These are phyloP conservation scores for Erebia ligea DNA, from an alignment of 2,888 invertebrate species.

Conservation along the genomic window DNA sequence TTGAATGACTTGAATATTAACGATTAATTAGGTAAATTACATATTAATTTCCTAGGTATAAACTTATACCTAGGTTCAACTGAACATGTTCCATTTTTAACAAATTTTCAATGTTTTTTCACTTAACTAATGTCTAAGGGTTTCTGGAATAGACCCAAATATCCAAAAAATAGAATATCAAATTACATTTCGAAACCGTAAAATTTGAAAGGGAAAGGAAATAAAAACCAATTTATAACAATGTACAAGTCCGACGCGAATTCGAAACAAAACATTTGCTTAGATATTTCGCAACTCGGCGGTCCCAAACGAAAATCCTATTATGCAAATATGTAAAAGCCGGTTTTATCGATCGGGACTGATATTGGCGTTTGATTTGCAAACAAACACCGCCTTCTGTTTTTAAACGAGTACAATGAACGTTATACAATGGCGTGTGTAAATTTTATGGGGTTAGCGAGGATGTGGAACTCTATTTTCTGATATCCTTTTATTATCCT, in stretches of 20 bases:
- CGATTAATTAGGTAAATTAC: no score
- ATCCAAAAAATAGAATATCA: conserved; percentile 12
- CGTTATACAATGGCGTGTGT: conserved; percentile 19
- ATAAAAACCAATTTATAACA: conserved; percentile 24
- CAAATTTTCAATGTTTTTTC: no score
- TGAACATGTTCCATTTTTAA: no score
- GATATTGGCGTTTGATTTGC: conserved; percentile 80
- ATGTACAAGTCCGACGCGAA: conserved; percentile 27
- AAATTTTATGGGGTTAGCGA: conserved; percentile 18
- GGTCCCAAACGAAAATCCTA: conserved; percentile 66
- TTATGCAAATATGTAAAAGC: conserved; percentile 78
- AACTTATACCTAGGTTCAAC: no score
- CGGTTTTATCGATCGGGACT: conserved; percentile 70
- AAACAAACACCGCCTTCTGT: conserved; percentile 73
- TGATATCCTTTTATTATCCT: conserved; percentile 11
- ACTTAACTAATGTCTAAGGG: no score
- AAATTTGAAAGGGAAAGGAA: conserved; percentile 21
- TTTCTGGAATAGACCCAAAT: not conserved
- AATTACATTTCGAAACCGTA: conserved; percentile 7
- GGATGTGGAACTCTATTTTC: conserved; percentile 9
- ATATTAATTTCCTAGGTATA: no score
- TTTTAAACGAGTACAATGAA: conserved; percentile 57
- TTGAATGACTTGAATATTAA: no score
- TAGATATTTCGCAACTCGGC: conserved; percentile 50
- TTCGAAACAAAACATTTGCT: conserved; percentile 41